Percentiles rank a stretch among this genome's conserved stretches.
phyloP scores from a whole-genome alignment of 2,797 vertebrate genomes.

The Podarcis lilfordi region DNA sequence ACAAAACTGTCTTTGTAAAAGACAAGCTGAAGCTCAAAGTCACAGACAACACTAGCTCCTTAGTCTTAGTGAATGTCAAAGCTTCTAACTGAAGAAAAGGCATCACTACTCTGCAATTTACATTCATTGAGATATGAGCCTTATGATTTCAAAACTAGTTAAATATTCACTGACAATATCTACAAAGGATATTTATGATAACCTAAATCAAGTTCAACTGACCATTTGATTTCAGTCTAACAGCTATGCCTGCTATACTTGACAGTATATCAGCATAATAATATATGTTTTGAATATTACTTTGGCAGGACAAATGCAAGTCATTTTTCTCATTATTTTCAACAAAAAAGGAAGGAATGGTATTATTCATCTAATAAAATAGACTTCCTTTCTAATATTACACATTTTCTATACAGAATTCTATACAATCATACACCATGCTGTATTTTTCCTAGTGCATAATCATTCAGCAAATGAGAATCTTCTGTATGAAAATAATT shows the following conservation, averaged over 20 bases:
- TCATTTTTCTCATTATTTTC: fast-evolving
- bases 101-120: neutral
- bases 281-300: conserved; percentile 15
- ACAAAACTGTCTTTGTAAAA: neutral
- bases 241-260: conserved; percentile 16
- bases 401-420: too few species aligned
- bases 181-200: conserved; percentile 32
- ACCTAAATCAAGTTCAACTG: neutral
- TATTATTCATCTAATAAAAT: neutral
- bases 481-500: neutral
- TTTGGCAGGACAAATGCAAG: neutral
- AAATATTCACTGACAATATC: neutral
- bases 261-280: conserved; percentile 50
- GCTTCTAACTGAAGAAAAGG: neutral
- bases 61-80: neutral
- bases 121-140: neutral
- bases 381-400: too few species aligned
- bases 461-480: neutral
- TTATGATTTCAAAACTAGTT: neutral
- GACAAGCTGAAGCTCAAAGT: neutral
- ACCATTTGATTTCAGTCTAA: neutral
- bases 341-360: neutral
- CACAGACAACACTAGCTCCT: neutral
- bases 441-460: neutral
- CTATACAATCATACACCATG: neutral